These are phyloP conservation scores for Agrypnus murinus DNA, from an alignment of 2,888 invertebrate genomes.

Conservation along the genomic window DNA sequence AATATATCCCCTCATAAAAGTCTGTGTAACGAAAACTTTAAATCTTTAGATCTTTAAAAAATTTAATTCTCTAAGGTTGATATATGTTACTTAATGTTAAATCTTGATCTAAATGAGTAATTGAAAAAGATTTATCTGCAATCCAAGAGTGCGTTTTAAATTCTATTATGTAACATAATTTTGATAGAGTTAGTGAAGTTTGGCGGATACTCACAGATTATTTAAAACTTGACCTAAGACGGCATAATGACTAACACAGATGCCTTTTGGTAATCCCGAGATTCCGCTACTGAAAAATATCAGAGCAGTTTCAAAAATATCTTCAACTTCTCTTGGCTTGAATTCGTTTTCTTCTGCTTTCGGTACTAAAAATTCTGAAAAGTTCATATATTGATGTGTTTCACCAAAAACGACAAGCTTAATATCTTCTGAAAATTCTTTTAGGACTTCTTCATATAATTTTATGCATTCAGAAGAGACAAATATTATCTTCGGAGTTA, in stretches of 20 bases:
- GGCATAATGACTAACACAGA: conserved; percentile 55
- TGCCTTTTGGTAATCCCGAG: conserved; percentile 59
- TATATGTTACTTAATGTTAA: too few relatives aligned
- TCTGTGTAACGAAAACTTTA: too few relatives aligned
- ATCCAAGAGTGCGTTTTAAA: too few relatives aligned
- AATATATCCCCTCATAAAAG: too few relatives aligned
- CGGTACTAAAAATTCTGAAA: conserved; percentile 31
- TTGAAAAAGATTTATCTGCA: too few relatives aligned
- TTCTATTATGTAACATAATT: too few relatives aligned
- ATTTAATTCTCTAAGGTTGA: too few relatives aligned
- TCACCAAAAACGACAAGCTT: conserved; percentile 41
- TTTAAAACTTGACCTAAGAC: conserved; percentile 14
- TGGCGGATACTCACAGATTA: conserved; percentile 15
- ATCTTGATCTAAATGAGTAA: too few relatives aligned
- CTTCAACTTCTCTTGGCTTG: conserved; percentile 43
- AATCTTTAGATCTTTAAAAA: too few relatives aligned
- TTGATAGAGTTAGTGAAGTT: too few relatives aligned
- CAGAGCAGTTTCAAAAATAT: conserved; percentile 49
- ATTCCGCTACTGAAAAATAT: conserved; percentile 61
- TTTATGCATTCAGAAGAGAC: conserved; percentile 24
- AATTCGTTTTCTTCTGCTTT: conserved; percentile 49
- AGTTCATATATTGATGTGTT: conserved; percentile 42
- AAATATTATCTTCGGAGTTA: conserved; percentile 43
- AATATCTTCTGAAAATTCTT: background rate
- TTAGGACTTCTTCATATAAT: conserved; percentile 19